A percentile compares a stretch with the other conserved stretches of the same genome.
phyloP scores from a whole-genome alignment of 2,888 invertebrate species.

The Anthrax anthrax region DNA sequence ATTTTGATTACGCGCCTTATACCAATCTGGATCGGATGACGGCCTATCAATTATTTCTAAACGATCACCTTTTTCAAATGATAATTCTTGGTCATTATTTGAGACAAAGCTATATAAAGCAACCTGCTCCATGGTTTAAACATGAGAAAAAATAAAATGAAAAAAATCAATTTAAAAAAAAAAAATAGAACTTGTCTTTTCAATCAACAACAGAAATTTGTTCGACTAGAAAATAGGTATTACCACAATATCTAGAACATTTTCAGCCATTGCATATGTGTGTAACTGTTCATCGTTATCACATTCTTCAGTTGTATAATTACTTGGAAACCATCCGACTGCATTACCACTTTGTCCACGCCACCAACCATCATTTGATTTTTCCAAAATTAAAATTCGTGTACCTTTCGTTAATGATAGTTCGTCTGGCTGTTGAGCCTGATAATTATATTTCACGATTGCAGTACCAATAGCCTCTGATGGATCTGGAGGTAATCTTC shows the following conservation, averaged over 20 bases:
- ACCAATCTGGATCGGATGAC: slow-evolving; percentile 95
- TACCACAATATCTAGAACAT: slow-evolving; percentile 86
- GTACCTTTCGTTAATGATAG: slow-evolving; percentile 89
- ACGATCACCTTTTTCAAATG: slow-evolving; percentile 92
- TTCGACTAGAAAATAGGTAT: slow-evolving; percentile 10
- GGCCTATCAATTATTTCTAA: slow-evolving; percentile 94
- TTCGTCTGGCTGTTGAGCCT: slow-evolving; percentile 93
- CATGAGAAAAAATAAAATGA: background rate
- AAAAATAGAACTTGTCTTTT: too few species aligned
- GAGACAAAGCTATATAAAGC: slow-evolving; percentile 89
- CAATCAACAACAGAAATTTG: too few species aligned
- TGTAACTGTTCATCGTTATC: slow-evolving; percentile 77
- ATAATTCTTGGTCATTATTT: slow-evolving; percentile 88
- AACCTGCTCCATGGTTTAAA: slow-evolving; percentile 38
- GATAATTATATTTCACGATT: slow-evolving; percentile 90
- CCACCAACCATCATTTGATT: slow-evolving; percentile 99
- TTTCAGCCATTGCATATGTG: slow-evolving; percentile 88
- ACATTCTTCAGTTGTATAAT: slow-evolving; percentile 89
- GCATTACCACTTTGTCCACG: slow-evolving; percentile 62
- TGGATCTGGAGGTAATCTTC: slow-evolving; percentile 63
- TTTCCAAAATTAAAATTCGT: slow-evolving; percentile 86
- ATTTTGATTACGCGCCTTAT: slow-evolving; percentile 82
- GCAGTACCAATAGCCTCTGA: slow-evolving; percentile 77
- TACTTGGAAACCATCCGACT: slow-evolving; percentile 88
- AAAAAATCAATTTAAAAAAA: background rate